Conservation (phyloP, 1,140 invertebrate species). For the Chrysopa pallens region DNA sequence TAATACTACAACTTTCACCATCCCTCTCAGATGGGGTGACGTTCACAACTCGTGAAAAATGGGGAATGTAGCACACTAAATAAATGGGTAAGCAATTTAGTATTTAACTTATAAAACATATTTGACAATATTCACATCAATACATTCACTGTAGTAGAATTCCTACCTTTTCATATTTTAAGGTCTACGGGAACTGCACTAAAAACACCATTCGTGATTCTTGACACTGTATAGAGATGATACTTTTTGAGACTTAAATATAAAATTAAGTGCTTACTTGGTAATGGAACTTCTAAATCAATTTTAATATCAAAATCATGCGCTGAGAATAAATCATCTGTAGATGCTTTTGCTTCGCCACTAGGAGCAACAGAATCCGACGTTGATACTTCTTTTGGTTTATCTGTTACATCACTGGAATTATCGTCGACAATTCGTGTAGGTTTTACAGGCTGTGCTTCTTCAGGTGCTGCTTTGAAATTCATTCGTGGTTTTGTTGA, state of each 20-base stretch:
- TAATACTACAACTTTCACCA: too few relatives aligned
- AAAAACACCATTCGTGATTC: too few relatives aligned
- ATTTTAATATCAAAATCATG: conserved; percentile 96
- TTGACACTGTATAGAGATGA: neutral
- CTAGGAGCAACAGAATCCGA: conserved; percentile 15
- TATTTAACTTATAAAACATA: too few relatives aligned
- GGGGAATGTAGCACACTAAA: too few relatives aligned
- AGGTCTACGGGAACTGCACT: too few relatives aligned
- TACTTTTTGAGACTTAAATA: too few relatives aligned
- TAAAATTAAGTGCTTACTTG: conserved; percentile 36
- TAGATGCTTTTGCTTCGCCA: conserved; percentile 26
- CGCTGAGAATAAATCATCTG: conserved; percentile 76
- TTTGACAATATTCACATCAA: too few relatives aligned
- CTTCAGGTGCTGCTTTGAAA: conserved; percentile 37
- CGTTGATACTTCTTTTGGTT: conserved; percentile 18
- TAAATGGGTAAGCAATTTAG: too few relatives aligned
- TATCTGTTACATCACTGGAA: conserved; percentile 13
- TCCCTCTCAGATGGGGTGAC: too few relatives aligned
- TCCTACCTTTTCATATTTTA: too few relatives aligned
- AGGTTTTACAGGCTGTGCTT: conserved; percentile 18
- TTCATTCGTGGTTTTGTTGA: conserved; percentile 81
- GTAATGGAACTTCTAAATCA: conserved; percentile 69
- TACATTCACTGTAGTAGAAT: too few relatives aligned
- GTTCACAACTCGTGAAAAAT: too few relatives aligned
- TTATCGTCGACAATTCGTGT: conserved; percentile 5